Evolutionary conservation across 2,113 vertebrate species (phyloP), one percentile per base, ranked within the genome.

Genomic region (Laterallus jamaicensis): DNA sequence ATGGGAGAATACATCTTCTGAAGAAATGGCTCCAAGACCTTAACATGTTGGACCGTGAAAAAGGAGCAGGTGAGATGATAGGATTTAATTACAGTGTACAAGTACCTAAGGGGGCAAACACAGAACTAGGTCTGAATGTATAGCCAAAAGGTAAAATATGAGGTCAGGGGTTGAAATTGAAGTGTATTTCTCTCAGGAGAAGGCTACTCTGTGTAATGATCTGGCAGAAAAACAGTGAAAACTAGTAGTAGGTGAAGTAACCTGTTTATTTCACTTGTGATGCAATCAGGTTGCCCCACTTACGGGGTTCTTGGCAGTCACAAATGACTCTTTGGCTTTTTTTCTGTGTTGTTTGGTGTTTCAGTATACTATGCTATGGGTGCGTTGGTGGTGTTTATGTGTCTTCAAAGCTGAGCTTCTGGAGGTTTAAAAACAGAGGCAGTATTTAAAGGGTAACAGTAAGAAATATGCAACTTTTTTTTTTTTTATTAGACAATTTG

Each of bases 11-110:
- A 64, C 5, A 2, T 76, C 93, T 96, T 94, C 92, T 93, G 77
- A 95, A 97, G 79, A 94, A 96, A 96, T 93, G 84, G 73, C 92
- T 97, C 52, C 66, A 90, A 97, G 88, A 96, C 66, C 80, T 92
- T 88, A 90, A 95, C 93, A 88, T 96, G 94, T 94, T 92, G 86
- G 66, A 88, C 93, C 69, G 77, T 96, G 95, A 96, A 95, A 90
- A 92, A 76, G 80, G 62, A 96, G 90, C 93, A 96, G 95, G 92
- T 95, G 90, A 96, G 91, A 86, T 73, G 88, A 86, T 71, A 88
- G 69, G 39, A 94, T 92, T 96, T 96, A 97, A 96, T 97, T 96
- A 94, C 55, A 90, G 62, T 32, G 83, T 84, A 88, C 69, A 92
- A 84, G 76, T 92, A 96, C 95, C 93, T 96, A 82, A 90, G 93